Percentiles rank a stretch among this genome's conserved stretches.
Evolutionary conservation across 2,888 invertebrate species (phyloP).

Genomic region (Vanessa cardui): DNA sequence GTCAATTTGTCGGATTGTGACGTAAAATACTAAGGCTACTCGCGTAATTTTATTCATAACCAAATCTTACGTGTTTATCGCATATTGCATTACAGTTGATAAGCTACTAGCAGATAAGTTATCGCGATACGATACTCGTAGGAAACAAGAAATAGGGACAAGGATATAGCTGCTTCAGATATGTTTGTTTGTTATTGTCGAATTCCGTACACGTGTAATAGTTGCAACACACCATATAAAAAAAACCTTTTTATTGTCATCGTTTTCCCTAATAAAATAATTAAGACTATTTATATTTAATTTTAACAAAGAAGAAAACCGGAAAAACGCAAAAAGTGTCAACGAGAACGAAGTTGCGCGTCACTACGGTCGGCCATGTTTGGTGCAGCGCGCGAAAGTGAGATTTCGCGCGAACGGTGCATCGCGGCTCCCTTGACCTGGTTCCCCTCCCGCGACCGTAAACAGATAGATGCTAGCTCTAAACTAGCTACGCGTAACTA

Average conservation of each 20-base stretch:
- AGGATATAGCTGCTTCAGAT: conserved; percentile 68
- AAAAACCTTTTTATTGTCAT: not conserved
- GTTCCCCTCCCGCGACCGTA: conserved; percentile 67
- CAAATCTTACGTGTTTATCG: conserved; percentile 46
- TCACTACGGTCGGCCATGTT: conserved; percentile 72
- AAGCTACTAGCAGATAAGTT: conserved; percentile 71
- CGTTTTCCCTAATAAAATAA: not conserved
- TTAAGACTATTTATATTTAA: conserved; percentile 13
- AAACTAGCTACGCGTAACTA: conserved; percentile 42
- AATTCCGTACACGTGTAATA: conserved; percentile 69
- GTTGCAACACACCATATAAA: conserved; percentile 58
- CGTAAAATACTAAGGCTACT: conserved; percentile 11
- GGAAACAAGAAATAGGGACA: conserved; percentile 79
- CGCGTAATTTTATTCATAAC: conserved; percentile 29
- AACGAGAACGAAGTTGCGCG: conserved; percentile 68
- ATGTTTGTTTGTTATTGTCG: conserved; percentile 69
- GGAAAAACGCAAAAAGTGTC: conserved; percentile 59
- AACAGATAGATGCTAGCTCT: conserved; percentile 50
- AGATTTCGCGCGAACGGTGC: conserved; percentile 81
- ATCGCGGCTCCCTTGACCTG: conserved; percentile 81
- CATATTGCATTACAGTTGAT: conserved; percentile 70
- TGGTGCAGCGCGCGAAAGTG: conserved; percentile 81
- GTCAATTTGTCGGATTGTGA: conserved; percentile 14
- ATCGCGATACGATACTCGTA: conserved; percentile 72
- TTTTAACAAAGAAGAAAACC: conserved; percentile 39